A percentile compares a stretch with the other conserved stretches of the same genome.
Conservation (phyloP, 2,888 invertebrate species). For the Microplitis manilae region DNA sequence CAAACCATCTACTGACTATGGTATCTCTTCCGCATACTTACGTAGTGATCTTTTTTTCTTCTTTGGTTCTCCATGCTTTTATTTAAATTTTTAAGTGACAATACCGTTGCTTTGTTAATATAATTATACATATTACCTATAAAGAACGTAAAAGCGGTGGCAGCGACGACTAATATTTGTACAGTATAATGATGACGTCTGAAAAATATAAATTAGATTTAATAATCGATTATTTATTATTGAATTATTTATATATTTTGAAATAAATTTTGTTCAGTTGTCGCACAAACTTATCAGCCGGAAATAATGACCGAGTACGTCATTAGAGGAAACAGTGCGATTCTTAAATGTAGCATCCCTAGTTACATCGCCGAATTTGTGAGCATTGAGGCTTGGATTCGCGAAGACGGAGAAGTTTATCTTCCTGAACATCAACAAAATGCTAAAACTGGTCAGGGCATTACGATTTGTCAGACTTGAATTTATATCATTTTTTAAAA, state of each 20-base stretch:
- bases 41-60: not conserved
- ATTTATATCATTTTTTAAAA: not conserved
- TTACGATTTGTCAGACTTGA: conserved; percentile 32
- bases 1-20: conserved; percentile 81
- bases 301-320: conserved; percentile 83
- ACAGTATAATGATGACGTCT: not conserved
- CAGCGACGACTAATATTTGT: conserved; percentile 20
- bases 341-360: conserved; percentile 82
- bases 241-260: not conserved
- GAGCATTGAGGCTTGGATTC: conserved; percentile 80
- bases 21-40: conserved; percentile 72
- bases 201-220: not conserved
- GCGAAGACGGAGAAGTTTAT: conserved; percentile 76
- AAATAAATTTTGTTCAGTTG: conserved; percentile 73
- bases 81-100: conserved; percentile 20
- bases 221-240: not conserved
- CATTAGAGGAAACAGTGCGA: conserved; percentile 81
- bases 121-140: not conserved
- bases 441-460: conserved; percentile 61
- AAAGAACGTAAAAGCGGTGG: conserved; percentile 34
- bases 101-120: conserved; percentile 15
- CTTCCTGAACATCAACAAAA: conserved; percentile 58
- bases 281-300: conserved; percentile 81
- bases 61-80: conserved; percentile 3
- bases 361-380: conserved; percentile 84